Evolutionary conservation across 2,888 invertebrate species (phyloP), one percentile per base, ranked within the genome.

Genomic region (Andrena camellia): DNA sequence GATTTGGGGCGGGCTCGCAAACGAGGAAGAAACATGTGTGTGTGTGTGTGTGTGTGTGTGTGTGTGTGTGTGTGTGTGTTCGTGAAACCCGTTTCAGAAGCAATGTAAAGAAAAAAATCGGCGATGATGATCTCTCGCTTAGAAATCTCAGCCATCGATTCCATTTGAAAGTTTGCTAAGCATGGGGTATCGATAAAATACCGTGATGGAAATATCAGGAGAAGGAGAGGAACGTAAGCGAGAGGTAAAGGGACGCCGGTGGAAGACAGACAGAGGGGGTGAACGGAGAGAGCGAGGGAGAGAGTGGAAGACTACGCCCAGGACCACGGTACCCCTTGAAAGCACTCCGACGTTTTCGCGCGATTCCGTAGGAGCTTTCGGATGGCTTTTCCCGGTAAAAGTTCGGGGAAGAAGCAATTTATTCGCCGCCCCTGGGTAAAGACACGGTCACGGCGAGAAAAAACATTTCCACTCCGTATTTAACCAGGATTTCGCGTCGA

Each of bases 351-450:
- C 87, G 84, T 86, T 84, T 88, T 88, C 88, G 86, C 86, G 78
- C 84, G 87, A 85, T 85, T 85, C 85, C 74, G 71, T 73, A 74
- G 85, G 76, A 85, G 80, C 87, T 89, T 90, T 87, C 84, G 87
- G 86, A 59, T 87, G 86, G 88, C 85, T 89, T 90, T 89, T 86
- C 83, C 67, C 81, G 78, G 76, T 76, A 83, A 85, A 86, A 88
- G 82, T 89, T 86, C 74, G 68, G 59, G 83, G 75, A 82, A 82
- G 86, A 87, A 86, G 86, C 87, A 89, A 90, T 90, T 90, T 88
- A 88, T 90, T 83, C 88, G 87, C 71, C 85, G 78, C 57, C 63
- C 57, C 50, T 26, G 73, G 70, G 67, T 64, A 78, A 81, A 78
- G 72, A 84, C 79, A 59, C 69, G 68, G 20, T 23, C 35, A 57